Evolutionary conservation across 64 coral and sea anemone genomes (phyloP), one percentile per base, ranked within the genome.

Genomic region (Stichodactyla mertensii): DNA sequence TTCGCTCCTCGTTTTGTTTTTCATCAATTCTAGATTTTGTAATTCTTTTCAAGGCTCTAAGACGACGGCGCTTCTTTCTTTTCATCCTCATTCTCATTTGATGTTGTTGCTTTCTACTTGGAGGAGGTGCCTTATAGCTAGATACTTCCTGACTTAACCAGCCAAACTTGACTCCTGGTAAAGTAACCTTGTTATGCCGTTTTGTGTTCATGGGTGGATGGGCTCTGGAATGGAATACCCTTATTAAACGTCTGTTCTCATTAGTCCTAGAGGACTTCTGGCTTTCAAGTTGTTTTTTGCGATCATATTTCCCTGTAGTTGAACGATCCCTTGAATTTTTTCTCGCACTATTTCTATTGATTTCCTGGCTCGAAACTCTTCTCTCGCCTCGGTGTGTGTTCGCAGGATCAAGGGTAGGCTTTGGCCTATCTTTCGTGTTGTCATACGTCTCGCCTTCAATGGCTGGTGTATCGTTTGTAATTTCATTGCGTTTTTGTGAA

Each of bases 31-130:
- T 20, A 81, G 78, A 53, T 55, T 81, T 51, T 27, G 24, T 26
- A 26, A 27, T 31, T 74, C 69, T 26, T 74, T 81, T 81, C 36
- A 55, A 20, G 5, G 14, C 51, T 81, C 78, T 81, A 8, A 81
- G 78, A 54, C 52, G 78, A 20, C 78, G 78, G 16, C 78, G 36
- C 54, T 53, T 81, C 53, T 81, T 81, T 51, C 52, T 45, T 10
- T 81, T 81, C 53, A 81, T 53, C 19, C 53, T 81, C 15, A 81
- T 52, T 19, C 53, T 81, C 6, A 81, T 53, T 81, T 52, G 78
- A 8, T 81, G 78, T 20, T 20, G 78, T 51, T 54, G 52, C 54
- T 81, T 51, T n/a, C 20, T 52, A 81, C 20, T 81, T 16, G 78
- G 78, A 53, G 51, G 78, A 16, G 51, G 52, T 16, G 26, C 2